phyloP scores from a whole-genome alignment of 1,140 invertebrate species.

The Macrobrachium nipponense region DNA sequence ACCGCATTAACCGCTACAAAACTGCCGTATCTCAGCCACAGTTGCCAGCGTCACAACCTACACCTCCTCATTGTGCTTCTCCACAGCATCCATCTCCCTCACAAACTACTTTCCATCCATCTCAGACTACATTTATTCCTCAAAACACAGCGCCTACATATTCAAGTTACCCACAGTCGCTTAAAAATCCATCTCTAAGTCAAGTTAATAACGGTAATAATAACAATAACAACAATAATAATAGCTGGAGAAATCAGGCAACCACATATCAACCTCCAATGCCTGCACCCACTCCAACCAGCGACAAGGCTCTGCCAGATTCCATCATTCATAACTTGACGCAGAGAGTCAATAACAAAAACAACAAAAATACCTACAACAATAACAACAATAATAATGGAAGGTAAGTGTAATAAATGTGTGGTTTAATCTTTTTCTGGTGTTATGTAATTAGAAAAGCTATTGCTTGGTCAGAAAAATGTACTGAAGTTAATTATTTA shows the following conservation, averaged over 20 bases:
- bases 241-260: slow-evolving; percentile 62
- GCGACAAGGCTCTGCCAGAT: slow-evolving; percentile 61
- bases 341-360: slow-evolving; percentile 63
- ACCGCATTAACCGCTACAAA: slow-evolving; percentile 66
- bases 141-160: slow-evolving; percentile 14
- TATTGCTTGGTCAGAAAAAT: too few relatives aligned
- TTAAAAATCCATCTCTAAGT: slow-evolving; percentile 36
- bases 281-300: slow-evolving; percentile 28
- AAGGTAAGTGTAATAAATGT: slow-evolving; percentile 26
- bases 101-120: slow-evolving; percentile 25
- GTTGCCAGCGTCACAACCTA: slow-evolving; percentile 41
- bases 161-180: slow-evolving; percentile 34
- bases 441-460: not conserved
- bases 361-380: slow-evolving; percentile 44
- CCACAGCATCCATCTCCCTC: slow-evolving; percentile 61
- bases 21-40: slow-evolving; percentile 29
- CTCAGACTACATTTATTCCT: slow-evolving; percentile 29
- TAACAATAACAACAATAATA: slow-evolving; percentile 42
- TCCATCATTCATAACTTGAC: slow-evolving; percentile 63
- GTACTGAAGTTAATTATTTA: too few relatives aligned
- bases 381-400: slow-evolving; percentile 43
- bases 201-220: slow-evolving; percentile 20
- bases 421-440: not conserved
- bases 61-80: slow-evolving; percentile 49
- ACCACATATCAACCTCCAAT: slow-evolving; percentile 62